A percentile compares a stretch with the other conserved stretches of the same genome.
These are phyloP conservation scores for Grammomys dolichurus DNA, from an alignment of 2,113 vertebrate species.

Conservation along the genomic window DNA sequence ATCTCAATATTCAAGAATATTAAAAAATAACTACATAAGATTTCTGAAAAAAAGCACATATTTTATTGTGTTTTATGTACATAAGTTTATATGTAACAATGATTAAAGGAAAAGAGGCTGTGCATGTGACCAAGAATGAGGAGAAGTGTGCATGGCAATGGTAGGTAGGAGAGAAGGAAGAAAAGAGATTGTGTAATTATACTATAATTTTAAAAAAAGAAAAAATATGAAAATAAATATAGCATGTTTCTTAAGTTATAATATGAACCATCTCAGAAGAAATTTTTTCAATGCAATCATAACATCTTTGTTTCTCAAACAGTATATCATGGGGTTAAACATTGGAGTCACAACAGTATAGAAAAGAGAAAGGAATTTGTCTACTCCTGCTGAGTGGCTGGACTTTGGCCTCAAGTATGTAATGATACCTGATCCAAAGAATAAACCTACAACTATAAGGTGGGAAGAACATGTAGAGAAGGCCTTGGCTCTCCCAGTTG, in stretches of 20 bases:
- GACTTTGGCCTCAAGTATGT: constrained; percentile 55
- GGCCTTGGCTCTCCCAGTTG: not conserved
- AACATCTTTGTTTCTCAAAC: constrained; percentile 66
- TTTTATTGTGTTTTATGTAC: not conserved
- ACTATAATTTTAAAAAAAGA: not conserved
- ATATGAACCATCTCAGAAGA: not conserved
- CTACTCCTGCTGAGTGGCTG: not conserved
- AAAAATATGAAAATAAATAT: not conserved
- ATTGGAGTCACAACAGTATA: constrained; percentile 15
- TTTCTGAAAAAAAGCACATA: no score
- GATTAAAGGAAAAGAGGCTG: not conserved
- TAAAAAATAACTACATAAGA: not conserved
- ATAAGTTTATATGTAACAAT: not conserved
- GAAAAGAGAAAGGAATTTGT: constrained; percentile 67
- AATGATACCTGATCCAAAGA: constrained; percentile 58
- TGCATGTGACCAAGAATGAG: no score
- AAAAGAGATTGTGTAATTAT: not conserved
- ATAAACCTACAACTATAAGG: constrained; percentile 52
- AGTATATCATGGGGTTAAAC: constrained; percentile 60
- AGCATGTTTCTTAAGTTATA: not conserved
- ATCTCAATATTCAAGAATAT: not conserved
- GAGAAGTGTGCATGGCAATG: not conserved
- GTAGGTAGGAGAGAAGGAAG: no score
- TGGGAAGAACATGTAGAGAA: constrained; percentile 65
- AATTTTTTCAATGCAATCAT: constrained; percentile 37